Base-by-base conservation (phyloP, 1,140 invertebrate species). In the Drosophila novamexicana region DNA sequence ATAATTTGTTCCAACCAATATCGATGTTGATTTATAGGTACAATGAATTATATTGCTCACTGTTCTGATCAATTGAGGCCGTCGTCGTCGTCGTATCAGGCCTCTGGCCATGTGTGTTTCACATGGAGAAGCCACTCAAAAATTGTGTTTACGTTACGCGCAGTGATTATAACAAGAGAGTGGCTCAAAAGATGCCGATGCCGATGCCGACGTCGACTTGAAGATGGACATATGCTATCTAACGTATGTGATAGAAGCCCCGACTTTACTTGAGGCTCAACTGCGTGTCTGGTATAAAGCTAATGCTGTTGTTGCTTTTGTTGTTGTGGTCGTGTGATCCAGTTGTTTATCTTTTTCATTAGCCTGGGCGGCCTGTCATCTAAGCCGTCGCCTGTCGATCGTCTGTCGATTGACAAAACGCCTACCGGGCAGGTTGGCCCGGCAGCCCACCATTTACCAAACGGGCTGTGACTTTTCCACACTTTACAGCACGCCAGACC, bases 301-400 rank as follows among this genome's bases (percentile, higher is more conserved):
- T 22, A 7, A 36, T 65, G 16, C 18, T 45, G 42, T 50, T 40
- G 65, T 65, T 58, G 53, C 44, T 70, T 58, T 7, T 79, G 81
- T 16, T 47, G 65, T 49, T 47, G 18, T 62, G 52, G 65, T 69
- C 39, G 39, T 69, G 50, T 88, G 76, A 83, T 83, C 83, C 79
- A 86, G 83, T 86, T 86, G 82, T 86, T 86, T 88, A 86, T 86
- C 82, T 86, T 88, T 88, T 86, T 86, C 82, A 86, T 86, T 86
- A 86, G 79, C 79, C 83, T 83, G 84, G 83, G 84, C 82, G 79
- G 83, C 82, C 83, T 88, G 84, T 86, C 82, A 86, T 83, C 82
- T 86, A 72, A 76, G 79, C 83, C 82, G 83, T 88, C 79, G 79
- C 79, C 79, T 83, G 84, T 88, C 79, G 83, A 85, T 85, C 75